These are phyloP conservation scores for Herminia tarsipennalis DNA, from an alignment of 2,888 invertebrate species.

Conservation along the genomic window DNA sequence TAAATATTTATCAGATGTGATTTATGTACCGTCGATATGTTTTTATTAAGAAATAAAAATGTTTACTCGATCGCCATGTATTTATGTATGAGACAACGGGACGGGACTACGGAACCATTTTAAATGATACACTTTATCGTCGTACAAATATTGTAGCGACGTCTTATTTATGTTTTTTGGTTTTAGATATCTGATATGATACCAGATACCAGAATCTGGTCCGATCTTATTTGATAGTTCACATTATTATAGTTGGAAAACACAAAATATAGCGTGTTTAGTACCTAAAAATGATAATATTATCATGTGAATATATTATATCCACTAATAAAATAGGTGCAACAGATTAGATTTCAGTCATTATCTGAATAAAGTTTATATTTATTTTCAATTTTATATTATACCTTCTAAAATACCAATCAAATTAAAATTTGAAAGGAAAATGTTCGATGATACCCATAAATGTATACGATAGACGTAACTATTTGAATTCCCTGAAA, in stretches of 20 bases:
- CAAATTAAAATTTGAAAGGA: too few species aligned
- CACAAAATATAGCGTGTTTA: conserved; percentile 12
- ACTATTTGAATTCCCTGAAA: too few species aligned
- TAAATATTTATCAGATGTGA: conserved; percentile 37
- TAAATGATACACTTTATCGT: conserved; percentile 25
- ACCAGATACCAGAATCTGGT: conserved; percentile 13
- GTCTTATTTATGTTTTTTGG: conserved; percentile 4
- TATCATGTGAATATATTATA: conserved; percentile 17
- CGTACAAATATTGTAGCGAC: conserved; percentile 13
- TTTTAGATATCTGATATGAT: conserved; percentile 10
- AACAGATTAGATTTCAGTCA: too few species aligned
- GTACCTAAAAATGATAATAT: conserved; percentile 19
- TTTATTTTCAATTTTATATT: too few species aligned
- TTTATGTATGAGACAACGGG: conserved; percentile 18
- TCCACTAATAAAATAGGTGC: too few species aligned
- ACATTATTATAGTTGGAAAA: conserved; percentile 4
- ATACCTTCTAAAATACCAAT: too few species aligned
- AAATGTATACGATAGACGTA: too few species aligned
- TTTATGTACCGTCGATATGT: conserved; percentile 25
- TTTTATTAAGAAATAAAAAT: conserved; percentile 37
- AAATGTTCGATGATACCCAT: too few species aligned
- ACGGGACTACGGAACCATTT: conserved; percentile 13
- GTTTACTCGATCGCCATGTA: conserved; percentile 26
- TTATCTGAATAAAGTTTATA: too few species aligned
- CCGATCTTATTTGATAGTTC: conserved; percentile 10